A percentile compares a stretch with the other conserved stretches of the same genome.
Evolutionary conservation across 1,140 invertebrate species (phyloP).

Genomic region (Pseudomyrmex sp.): DNA sequence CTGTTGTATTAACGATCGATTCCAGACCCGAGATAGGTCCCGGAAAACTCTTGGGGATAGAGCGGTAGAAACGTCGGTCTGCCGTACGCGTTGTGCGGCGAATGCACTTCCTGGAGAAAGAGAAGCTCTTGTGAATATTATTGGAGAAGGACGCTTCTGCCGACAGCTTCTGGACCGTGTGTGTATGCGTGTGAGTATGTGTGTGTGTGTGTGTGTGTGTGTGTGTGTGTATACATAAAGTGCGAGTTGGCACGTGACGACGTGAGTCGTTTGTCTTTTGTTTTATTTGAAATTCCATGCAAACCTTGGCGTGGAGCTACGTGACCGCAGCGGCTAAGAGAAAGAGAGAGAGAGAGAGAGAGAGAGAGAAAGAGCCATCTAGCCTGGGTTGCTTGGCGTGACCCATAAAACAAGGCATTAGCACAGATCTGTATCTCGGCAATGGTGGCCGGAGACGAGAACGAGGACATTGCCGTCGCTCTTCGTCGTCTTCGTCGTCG

Average conservation of each 20-base stretch:
- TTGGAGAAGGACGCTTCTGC: constrained; percentile 48
- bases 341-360: too few relatives aligned
- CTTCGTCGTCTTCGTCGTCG: constrained; percentile 42
- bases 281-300: constrained; percentile 70
- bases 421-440: constrained; percentile 75
- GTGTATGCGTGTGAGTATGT: not conserved
- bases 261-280: constrained; percentile 34
- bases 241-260: constrained; percentile 40
- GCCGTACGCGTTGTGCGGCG: constrained; percentile 15
- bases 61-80: constrained; percentile 33
- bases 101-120: constrained; percentile 55
- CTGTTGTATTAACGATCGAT: constrained; percentile 55
- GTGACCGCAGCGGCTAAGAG: constrained; percentile 57
- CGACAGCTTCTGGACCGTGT: constrained; percentile 35
- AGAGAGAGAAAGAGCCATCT: too few relatives aligned
- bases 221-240: constrained; percentile 21
- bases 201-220: constrained; percentile 6
- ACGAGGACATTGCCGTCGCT: constrained; percentile 44
- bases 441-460: not conserved
- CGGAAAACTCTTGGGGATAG: constrained; percentile 33
- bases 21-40: constrained; percentile 46
- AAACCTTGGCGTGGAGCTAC: constrained; percentile 59
- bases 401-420: constrained; percentile 75
- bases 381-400: constrained; percentile 23
- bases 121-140: constrained; percentile 65